These are phyloP conservation scores for Labia minor DNA, from an alignment of 2,888 invertebrate genomes.

Conservation along the genomic window DNA sequence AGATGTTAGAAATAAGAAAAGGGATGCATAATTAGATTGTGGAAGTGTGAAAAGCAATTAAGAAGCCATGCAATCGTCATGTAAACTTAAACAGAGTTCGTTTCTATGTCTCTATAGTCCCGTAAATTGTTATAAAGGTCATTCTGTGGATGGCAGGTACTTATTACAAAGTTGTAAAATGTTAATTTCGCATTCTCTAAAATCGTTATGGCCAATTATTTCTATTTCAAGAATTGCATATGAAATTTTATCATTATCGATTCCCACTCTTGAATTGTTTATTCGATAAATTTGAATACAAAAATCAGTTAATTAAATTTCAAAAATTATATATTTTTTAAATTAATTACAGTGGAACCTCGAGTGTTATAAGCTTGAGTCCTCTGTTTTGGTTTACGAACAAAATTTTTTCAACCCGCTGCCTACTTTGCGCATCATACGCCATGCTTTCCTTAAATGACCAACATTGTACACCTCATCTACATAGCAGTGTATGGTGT, in stretches of 20 bases:
- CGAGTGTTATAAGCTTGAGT: no score
- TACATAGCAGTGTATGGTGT: no score
- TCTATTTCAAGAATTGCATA: neutral
- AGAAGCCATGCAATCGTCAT: constrained; percentile 3
- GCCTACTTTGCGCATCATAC: no score
- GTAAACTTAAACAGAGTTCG: neutral
- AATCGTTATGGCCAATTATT: neutral
- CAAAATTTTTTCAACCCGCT: no score
- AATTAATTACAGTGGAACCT: no score
- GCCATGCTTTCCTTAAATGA: no score
- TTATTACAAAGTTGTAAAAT: constrained; percentile 13
- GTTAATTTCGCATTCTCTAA: neutral
- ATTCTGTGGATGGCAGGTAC: neutral
- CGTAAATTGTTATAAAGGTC: constrained; percentile 13
- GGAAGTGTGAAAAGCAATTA: constrained; percentile 13
- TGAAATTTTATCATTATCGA: neutral
- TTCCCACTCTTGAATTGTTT: neutral
- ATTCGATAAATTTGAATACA: neutral
- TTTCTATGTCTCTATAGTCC: constrained; percentile 7
- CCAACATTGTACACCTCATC: no score
- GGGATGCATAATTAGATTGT: no score
- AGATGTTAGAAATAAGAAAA: no score
- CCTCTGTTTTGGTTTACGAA: no score
- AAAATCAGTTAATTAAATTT: neutral
- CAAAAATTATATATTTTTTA: no score